Evolutionary conservation across 2,888 invertebrate genomes (phyloP).

Genomic region (Brachycybe producta): DNA sequence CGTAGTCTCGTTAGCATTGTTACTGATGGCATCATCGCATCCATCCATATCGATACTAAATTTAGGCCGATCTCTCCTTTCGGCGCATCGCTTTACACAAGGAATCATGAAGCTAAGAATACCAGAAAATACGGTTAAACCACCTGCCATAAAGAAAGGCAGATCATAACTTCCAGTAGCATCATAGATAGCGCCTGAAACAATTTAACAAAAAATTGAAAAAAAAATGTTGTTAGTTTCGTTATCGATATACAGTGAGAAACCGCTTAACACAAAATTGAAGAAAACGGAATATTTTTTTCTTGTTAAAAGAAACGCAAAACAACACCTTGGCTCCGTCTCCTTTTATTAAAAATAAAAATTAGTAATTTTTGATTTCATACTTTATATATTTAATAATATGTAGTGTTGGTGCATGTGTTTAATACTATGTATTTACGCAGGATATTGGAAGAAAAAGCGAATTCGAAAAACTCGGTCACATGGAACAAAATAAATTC

Average conservation of each 20-base stretch:
- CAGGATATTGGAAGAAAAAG: no score
- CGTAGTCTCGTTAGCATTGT: neutral
- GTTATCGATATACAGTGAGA: neutral
- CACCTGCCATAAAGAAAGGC: constrained; percentile 85
- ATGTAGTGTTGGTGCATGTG: no score
- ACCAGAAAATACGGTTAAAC: constrained; percentile 70
- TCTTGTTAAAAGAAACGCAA: neutral
- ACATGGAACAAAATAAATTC: no score
- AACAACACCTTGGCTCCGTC: no score
- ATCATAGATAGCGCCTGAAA: constrained; percentile 81
- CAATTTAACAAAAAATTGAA: constrained; percentile 47
- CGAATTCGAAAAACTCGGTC: no score
- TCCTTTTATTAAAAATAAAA: neutral
- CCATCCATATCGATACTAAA: constrained; percentile 16
- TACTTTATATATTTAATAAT: neutral
- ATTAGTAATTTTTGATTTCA: neutral
- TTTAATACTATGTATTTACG: no score
- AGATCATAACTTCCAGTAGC: constrained; percentile 69
- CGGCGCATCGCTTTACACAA: constrained; percentile 22
- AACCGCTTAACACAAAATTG: neutral
- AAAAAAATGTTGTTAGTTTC: neutral
- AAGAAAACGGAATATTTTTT: no score
- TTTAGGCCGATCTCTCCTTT: neutral
- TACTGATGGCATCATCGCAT: neutral
- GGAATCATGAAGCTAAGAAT: constrained; percentile 49